Percentiles rank a stretch among this genome's conserved stretches.
These are phyloP conservation scores for Agrochola litura DNA, from an alignment of 2,888 invertebrate genomes.

Conservation along the genomic window DNA sequence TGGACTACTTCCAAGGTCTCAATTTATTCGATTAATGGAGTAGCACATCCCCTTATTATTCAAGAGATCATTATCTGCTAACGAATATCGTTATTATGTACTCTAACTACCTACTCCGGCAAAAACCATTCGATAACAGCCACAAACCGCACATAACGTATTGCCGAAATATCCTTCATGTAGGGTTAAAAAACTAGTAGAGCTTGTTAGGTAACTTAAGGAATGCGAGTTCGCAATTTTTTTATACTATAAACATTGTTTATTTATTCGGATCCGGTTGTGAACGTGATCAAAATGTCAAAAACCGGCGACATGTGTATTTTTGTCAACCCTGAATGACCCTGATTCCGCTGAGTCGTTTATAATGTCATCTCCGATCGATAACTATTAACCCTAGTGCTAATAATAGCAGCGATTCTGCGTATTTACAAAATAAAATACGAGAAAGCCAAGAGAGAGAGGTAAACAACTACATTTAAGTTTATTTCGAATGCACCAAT, in stretches of 20 bases:
- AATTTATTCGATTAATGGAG: conserved; percentile 10
- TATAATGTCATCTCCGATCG: conserved; percentile 68
- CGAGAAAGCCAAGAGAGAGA: conserved; percentile 71
- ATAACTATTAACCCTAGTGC: conserved; percentile 73
- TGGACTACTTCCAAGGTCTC: conserved; percentile 21
- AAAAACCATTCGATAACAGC: conserved; percentile 45
- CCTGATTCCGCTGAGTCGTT: conserved; percentile 54
- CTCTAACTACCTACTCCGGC: conserved; percentile 22
- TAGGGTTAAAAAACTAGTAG: conserved; percentile 78
- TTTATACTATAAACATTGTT: conserved; percentile 64
- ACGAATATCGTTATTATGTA: conserved; percentile 33
- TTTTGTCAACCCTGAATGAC: conserved; percentile 53
- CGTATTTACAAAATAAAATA: conserved; percentile 66
- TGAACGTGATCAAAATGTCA: conserved; percentile 66
- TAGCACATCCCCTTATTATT: conserved; percentile 23
- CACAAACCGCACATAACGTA: conserved; percentile 46
- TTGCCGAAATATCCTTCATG: conserved; percentile 60
- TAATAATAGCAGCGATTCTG: conserved; percentile 72
- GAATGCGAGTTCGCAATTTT: conserved; percentile 77
- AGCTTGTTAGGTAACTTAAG: conserved; percentile 79
- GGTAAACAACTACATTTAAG: conserved; percentile 82
- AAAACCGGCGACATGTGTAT: conserved; percentile 61
- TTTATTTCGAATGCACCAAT: conserved; percentile 79
- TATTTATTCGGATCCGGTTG: conserved; percentile 73
- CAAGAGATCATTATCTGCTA: conserved; percentile 33